Conservation (phyloP, 2,113 vertebrate genomes). For the Cacatua alba region DNA sequence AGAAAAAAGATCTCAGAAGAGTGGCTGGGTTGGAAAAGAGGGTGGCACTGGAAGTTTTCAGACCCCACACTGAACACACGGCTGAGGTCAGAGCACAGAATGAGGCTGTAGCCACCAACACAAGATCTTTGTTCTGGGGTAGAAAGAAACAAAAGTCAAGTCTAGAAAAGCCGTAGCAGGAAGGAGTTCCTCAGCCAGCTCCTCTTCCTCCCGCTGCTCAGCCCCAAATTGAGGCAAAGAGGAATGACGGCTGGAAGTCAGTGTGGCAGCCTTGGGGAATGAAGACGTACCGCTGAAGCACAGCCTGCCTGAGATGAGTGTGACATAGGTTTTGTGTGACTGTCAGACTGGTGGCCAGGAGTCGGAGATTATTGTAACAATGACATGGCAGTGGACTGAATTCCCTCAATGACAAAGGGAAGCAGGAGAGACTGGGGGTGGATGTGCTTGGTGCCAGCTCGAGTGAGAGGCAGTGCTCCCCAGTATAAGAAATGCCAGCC, state of each 20-base stretch:
- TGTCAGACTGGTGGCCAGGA: constrained; percentile 30
- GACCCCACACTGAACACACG: rapidly evolving
- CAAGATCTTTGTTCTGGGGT: not conserved
- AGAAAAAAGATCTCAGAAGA: not conserved
- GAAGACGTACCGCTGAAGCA: not conserved
- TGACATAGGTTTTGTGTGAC: not conserved
- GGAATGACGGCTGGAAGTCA: not conserved
- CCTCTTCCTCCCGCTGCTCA: not conserved
- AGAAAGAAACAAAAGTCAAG: not conserved
- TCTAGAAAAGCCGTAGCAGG: not conserved
- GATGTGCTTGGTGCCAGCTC: not conserved
- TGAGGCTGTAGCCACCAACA: not conserved
- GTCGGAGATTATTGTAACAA: not conserved
- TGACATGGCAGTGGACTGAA: not conserved
- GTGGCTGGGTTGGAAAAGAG: not conserved
- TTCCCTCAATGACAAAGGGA: constrained; percentile 3
- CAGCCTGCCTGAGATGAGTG: not conserved
- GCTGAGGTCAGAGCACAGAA: not conserved
- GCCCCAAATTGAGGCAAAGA: not conserved
- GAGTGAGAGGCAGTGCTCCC: not conserved
- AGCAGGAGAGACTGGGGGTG: not conserved
- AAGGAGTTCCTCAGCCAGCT: not conserved
- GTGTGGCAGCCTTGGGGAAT: rapidly evolving
- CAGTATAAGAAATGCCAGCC: not conserved
- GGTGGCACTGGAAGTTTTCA: not conserved